These are phyloP conservation scores for Nyctibius grandis DNA, from an alignment of 2,797 vertebrate genomes.

Conservation along the genomic window DNA sequence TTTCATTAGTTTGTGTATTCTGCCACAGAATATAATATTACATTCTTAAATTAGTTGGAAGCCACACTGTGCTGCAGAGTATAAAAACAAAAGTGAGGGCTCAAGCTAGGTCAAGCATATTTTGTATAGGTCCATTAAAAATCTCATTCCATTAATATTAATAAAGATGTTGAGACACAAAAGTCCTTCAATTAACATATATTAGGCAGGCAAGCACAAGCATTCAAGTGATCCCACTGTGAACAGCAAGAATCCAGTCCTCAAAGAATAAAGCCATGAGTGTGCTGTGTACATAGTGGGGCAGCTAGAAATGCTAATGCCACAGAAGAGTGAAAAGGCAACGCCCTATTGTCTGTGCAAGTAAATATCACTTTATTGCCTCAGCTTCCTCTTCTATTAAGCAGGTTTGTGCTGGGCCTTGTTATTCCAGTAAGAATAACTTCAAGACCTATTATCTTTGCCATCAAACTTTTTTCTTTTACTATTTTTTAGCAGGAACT, in stretches of 20 bases:
- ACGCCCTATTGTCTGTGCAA: not conserved
- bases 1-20: slow-evolving; percentile 29
- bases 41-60: slow-evolving; percentile 31
- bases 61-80: not conserved
- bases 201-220: slow-evolving; percentile 53
- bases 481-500: not conserved
- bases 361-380: slow-evolving; percentile 51
- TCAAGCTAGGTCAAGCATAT: slow-evolving; percentile 55
- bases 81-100: slow-evolving; percentile 48
- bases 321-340: slow-evolving; percentile 49
- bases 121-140: slow-evolving; percentile 54
- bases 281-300: slow-evolving; percentile 26
- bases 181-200: slow-evolving; percentile 56
- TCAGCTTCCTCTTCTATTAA: slow-evolving; percentile 7
- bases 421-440: not conserved
- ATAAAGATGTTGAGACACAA: slow-evolving; percentile 58
- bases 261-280: slow-evolving; percentile 21
- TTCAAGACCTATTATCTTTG: not conserved
- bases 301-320: not conserved
- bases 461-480: not conserved
- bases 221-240: slow-evolving; percentile 49
- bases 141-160: slow-evolving; percentile 55
- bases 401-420: not conserved
- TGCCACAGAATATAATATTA: slow-evolving; percentile 31
- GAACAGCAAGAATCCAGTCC: slow-evolving; percentile 48